These are phyloP conservation scores for Calidris pugnax DNA, from an alignment of 2,113 vertebrate species.

Conservation along the genomic window DNA sequence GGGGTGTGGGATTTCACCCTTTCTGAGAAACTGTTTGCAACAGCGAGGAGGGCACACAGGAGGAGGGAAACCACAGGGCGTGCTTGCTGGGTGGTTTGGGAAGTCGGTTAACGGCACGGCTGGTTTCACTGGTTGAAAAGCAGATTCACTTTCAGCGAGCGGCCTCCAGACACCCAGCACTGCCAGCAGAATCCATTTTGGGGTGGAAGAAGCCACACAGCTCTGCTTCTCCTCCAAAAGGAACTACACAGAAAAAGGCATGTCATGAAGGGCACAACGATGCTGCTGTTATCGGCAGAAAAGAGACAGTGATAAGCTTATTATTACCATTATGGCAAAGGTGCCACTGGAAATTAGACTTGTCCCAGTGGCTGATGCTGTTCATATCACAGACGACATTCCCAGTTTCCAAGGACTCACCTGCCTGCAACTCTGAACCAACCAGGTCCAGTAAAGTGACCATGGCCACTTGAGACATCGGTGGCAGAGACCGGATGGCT, in stretches of 20 bases:
- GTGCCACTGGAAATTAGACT: not conserved
- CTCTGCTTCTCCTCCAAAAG: not conserved
- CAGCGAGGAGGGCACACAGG: not conserved
- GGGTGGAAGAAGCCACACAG: not conserved
- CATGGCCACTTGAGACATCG: not conserved
- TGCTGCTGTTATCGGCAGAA: not conserved
- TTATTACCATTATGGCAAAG: not conserved
- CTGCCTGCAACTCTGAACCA: not conserved
- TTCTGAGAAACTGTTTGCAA: not conserved
- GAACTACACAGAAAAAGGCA: not conserved
- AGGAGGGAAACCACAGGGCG: not conserved
- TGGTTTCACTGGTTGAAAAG: not conserved
- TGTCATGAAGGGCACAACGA: not conserved
- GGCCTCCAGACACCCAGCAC: not conserved
- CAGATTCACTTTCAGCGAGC: accelerated
- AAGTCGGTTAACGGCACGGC: accelerated
- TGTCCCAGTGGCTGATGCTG: not conserved
- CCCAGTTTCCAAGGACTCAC: not conserved
- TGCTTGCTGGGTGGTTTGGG: not conserved
- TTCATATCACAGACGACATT: not conserved
- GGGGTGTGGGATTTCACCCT: not conserved
- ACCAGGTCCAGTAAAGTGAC: not conserved
- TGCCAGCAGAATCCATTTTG: not conserved
- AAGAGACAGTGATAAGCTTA: not conserved
- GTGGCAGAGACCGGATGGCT: not conserved